Conservation (phyloP, 1,140 invertebrate species). For the Argopecten irradians region DNA sequence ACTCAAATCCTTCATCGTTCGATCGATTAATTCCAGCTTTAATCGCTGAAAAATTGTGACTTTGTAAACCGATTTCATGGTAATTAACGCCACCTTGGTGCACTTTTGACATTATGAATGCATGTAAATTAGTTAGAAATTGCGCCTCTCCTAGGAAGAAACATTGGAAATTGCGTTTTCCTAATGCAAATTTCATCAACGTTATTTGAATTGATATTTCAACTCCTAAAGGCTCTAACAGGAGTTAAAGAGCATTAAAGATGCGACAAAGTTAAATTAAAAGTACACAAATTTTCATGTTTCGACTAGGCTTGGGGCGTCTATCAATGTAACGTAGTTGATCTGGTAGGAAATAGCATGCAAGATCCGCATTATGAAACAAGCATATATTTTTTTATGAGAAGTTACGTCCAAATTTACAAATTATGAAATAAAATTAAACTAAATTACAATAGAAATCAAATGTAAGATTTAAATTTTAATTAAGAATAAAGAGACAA, state of each 20-base stretch:
- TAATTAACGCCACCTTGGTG: not conserved
- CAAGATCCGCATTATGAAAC: no score
- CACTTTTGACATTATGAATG: not conserved
- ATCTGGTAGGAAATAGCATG: no score
- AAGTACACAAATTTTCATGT: constrained; percentile 15
- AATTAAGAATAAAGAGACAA: no score
- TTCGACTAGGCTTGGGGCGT: no score
- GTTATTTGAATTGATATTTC: not conserved
- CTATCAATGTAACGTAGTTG: no score
- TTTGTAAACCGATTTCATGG: not conserved
- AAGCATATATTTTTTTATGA: no score
- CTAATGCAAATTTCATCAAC: not conserved
- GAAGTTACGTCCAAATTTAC: no score
- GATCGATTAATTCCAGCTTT: not conserved
- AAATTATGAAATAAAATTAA: no score
- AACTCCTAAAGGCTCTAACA: not conserved
- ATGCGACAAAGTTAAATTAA: not conserved
- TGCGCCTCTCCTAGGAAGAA: not conserved
- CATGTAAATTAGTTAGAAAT: not conserved
- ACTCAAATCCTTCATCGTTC: not conserved
- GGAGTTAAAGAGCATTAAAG: not conserved
- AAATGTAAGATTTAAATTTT: no score
- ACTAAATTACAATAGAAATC: no score
- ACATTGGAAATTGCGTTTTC: not conserved
- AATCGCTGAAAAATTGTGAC: not conserved